Percentiles rank a stretch among this genome's conserved stretches.
These are phyloP conservation scores for Porites rus DNA, from an alignment of 92 coral and sea anemone species.

Conservation along the genomic window DNA sequence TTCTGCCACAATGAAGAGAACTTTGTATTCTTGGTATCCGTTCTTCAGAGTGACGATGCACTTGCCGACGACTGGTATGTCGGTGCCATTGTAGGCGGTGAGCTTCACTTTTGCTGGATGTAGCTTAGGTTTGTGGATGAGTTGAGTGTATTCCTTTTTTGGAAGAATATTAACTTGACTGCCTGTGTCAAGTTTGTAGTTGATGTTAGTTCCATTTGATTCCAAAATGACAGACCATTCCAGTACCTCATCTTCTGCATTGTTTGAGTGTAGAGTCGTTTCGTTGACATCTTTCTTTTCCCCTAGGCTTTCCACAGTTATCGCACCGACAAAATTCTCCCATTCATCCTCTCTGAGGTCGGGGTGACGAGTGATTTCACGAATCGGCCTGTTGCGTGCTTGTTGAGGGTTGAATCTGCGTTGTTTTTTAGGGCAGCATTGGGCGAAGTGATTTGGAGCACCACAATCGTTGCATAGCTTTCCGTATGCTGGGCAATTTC, in stretches of 20 bases:
- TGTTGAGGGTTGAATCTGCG: neutral
- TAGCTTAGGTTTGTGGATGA: slow-evolving; percentile 16
- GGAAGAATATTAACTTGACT: slow-evolving; percentile 35
- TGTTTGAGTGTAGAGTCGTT: slow-evolving; percentile 4
- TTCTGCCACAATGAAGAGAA: slow-evolving; percentile 4
- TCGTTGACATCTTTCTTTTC: neutral
- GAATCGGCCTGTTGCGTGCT: neutral
- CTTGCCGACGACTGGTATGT: too few relatives aligned
- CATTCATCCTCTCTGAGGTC: neutral
- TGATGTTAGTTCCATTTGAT: slow-evolving; percentile 3
- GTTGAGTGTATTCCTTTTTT: slow-evolving; percentile 29
- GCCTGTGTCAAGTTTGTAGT: slow-evolving; percentile 24
- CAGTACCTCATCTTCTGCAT: slow-evolving; percentile 4
- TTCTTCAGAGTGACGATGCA: neutral
- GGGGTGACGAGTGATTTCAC: neutral
- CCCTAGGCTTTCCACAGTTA: neutral
- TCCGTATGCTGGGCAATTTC: slow-evolving; percentile 54
- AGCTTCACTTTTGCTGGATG: slow-evolving; percentile 24
- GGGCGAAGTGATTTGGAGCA: slow-evolving; percentile 51
- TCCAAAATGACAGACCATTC: slow-evolving; percentile 45
- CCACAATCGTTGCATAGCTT: slow-evolving; percentile 40
- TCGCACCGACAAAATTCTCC: neutral
- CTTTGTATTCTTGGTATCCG: neutral
- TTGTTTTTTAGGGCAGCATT: slow-evolving; percentile 29
- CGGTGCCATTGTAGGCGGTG: too few relatives aligned